These are phyloP conservation scores for Troilus luridus DNA, from an alignment of 2,888 invertebrate genomes.

Conservation along the genomic window DNA sequence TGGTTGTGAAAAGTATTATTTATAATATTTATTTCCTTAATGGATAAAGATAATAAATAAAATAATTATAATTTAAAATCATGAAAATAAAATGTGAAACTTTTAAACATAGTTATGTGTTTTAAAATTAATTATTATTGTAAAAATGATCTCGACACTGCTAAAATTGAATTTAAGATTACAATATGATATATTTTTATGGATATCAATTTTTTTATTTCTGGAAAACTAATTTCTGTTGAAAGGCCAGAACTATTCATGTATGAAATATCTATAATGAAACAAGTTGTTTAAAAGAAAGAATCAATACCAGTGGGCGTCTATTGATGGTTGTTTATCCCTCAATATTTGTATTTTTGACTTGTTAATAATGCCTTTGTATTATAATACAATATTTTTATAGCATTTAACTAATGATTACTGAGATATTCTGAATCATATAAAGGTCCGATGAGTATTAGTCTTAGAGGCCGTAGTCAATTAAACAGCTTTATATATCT, in stretches of 20 bases:
- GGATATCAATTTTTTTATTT: background rate
- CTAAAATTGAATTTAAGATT: background rate
- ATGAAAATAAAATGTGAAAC: conserved; percentile 32
- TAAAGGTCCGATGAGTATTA: conserved; percentile 61
- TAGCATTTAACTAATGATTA: conserved; percentile 62
- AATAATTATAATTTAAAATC: background rate
- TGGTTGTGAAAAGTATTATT: conserved; percentile 37
- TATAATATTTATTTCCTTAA: conserved; percentile 19
- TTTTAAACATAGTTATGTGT: background rate
- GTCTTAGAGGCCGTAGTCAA: conserved; percentile 62
- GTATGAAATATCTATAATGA: background rate
- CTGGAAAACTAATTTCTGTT: background rate
- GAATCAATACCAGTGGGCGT: conserved; percentile 48
- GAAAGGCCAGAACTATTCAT: background rate
- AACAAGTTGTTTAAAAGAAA: background rate
- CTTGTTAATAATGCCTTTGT: conserved; percentile 62
- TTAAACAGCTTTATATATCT: conserved; percentile 63
- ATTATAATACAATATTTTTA: conserved; percentile 64
- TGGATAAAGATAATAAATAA: conserved; percentile 20
- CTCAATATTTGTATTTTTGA: conserved; percentile 57
- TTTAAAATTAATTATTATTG: conserved; percentile 30
- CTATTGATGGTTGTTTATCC: conserved; percentile 21
- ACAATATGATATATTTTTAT: conserved; percentile 12
- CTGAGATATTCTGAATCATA: conserved; percentile 47
- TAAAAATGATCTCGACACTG: conserved; percentile 7